Evolutionary conservation across 2,888 invertebrate genomes (phyloP).

Genomic region (Troides helena): DNA sequence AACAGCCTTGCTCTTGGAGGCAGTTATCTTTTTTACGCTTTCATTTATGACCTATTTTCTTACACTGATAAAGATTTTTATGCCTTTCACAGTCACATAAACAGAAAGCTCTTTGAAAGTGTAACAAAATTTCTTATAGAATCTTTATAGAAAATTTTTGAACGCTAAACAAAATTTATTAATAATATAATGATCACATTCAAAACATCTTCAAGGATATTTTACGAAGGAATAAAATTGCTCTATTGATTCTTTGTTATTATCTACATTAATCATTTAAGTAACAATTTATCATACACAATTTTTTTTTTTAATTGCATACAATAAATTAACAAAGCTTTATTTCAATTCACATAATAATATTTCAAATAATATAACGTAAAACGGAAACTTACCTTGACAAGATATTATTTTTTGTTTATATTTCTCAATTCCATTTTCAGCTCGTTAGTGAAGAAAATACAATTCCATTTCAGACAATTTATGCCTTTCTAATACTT

Average conservation of each 20-base stretch:
- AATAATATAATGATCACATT: no score
- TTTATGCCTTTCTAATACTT: background rate
- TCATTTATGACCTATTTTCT: conserved; percentile 19
- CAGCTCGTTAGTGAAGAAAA: background rate
- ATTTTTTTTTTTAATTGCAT: no score
- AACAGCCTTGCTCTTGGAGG: conserved; percentile 1
- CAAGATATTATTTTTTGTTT: background rate
- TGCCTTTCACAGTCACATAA: background rate
- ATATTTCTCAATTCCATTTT: conserved; percentile 2
- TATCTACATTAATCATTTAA: no score
- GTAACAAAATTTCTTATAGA: background rate
- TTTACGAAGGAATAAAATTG: no score
- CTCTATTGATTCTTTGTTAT: no score
- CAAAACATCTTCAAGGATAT: no score
- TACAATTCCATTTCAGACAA: background rate
- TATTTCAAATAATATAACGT: no score
- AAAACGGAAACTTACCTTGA: no score
- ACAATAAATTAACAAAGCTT: no score
- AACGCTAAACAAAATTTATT: background rate
- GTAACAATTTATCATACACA: no score
- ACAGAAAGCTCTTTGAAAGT: background rate
- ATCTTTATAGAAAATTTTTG: background rate
- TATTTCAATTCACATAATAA: no score
- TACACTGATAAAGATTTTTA: conserved; percentile 21
- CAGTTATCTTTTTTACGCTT: conserved; percentile 15